Percentiles rank a stretch among this genome's conserved stretches.
Conservation (phyloP, 2,888 invertebrate species). For the Scaptodrosophila latifasciaeformis region DNA sequence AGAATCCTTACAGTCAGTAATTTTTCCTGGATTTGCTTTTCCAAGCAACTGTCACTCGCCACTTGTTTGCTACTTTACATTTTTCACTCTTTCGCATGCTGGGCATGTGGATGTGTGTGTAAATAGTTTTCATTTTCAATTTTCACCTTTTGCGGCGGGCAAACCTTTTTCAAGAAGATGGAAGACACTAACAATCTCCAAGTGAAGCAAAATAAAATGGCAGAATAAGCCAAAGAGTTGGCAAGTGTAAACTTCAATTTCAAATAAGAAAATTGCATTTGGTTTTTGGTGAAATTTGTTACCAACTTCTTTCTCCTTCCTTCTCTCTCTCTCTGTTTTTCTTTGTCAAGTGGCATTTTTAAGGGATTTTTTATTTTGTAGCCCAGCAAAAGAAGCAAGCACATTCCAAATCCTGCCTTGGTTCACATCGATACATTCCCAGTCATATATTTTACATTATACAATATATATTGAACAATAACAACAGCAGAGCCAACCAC, state of each 20-base stretch:
- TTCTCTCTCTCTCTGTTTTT: constrained; percentile 51
- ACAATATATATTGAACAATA: neutral
- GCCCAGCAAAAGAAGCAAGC: too few species aligned
- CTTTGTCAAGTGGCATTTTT: constrained; percentile 69
- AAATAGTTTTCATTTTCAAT: constrained; percentile 52
- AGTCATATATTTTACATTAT: constrained; percentile 63
- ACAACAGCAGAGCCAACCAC: neutral
- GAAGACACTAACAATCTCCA: neutral
- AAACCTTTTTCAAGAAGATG: too few species aligned
- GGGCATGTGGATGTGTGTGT: constrained; percentile 31
- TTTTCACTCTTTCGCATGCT: constrained; percentile 28
- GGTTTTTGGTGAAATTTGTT: neutral
- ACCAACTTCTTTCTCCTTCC: too few species aligned
- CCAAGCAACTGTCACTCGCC: constrained; percentile 29
- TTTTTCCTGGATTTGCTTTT: neutral
- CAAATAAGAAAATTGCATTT: constrained; percentile 45
- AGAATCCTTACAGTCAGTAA: neutral
- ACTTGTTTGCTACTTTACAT: constrained; percentile 56
- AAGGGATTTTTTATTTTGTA: constrained; percentile 68
- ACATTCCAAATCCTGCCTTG: constrained; percentile 49
- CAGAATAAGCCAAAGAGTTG: neutral
- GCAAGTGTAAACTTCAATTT: constrained; percentile 59
- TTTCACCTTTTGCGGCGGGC: constrained; percentile 47
- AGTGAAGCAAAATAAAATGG: neutral
- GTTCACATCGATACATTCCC: constrained; percentile 56